phyloP scores from a whole-genome alignment of 2,888 invertebrate genomes.

The Sesia bembeciformis region DNA sequence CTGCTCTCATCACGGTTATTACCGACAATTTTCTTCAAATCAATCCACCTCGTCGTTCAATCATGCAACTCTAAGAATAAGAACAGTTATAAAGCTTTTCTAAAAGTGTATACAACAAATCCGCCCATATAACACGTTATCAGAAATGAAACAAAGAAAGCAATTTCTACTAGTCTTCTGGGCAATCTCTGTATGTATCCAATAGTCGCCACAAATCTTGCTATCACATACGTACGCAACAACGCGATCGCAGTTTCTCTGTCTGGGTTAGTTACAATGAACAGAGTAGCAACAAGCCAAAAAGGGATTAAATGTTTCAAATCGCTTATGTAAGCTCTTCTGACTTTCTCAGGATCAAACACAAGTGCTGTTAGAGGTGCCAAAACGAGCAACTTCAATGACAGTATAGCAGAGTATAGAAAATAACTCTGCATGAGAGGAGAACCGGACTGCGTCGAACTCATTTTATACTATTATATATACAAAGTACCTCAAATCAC shows the following conservation, averaged over 20 bases:
- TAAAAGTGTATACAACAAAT: conserved; percentile 28
- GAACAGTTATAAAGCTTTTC: conserved; percentile 12
- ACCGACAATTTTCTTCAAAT: too few relatives aligned
- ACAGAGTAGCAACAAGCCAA: conserved; percentile 40
- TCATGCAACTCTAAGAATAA: too few relatives aligned
- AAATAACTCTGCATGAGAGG: conserved; percentile 31
- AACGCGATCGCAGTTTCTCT: neutral
- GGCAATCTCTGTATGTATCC: neutral
- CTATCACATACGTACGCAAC: conserved; percentile 1
- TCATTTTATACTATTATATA: too few relatives aligned
- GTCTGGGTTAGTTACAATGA: conserved; percentile 28
- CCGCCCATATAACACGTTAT: conserved; percentile 41
- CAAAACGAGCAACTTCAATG: conserved; percentile 30
- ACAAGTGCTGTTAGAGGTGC: conserved; percentile 37
- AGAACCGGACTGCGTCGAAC: too few relatives aligned
- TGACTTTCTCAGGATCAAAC: conserved; percentile 30
- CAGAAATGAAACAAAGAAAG: conserved; percentile 18
- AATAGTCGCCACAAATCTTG: neutral
- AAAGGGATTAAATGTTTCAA: conserved; percentile 42
- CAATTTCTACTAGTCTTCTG: neutral
- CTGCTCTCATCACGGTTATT: too few relatives aligned
- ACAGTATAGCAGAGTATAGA: conserved; percentile 37
- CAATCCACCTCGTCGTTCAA: too few relatives aligned
- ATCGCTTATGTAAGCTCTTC: conserved; percentile 40
- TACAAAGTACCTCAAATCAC: too few relatives aligned